Evolutionary conservation across 2,888 invertebrate species (phyloP), one percentile per base, ranked within the genome.

Genomic region (Parnassius smintheus): DNA sequence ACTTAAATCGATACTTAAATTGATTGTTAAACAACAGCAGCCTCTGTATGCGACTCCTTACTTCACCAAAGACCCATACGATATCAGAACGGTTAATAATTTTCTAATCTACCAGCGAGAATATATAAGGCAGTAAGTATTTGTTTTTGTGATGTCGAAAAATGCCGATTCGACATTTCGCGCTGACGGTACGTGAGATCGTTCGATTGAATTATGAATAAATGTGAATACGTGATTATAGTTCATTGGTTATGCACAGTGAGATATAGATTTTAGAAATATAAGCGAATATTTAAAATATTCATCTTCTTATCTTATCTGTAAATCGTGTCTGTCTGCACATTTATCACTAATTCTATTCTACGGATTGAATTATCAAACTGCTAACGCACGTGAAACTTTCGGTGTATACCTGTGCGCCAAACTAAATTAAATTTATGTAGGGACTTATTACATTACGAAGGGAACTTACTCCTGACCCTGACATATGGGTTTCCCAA

Each of bases 231-330:
- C 63, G 63, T 63, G 63, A 63, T 56, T 35, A 41, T 52, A 18
- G n/a, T 49, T 49, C 13, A 49, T 13, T n/a, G 53, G 46, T 44
- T 49, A 59, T 42, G 13, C 13, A n/a, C 7, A 22, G 9, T 8
- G 45, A 46, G 41, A 46, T 46, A 63, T 25, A 48, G 45, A 12
- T 25, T 46, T 59, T 48, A 56, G 9, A 18, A 56, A 13, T 48
- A 56, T 50, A 59, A 56, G 48, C 46, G 52, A 59, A 63, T 63
- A 41, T 55, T 52, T 51, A 42, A 51, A 55, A 56, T 56, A 42
- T 56, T 56, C 10, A n/a, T 56, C 44, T 56, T 18, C 41, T 57
- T 62, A 59, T 59, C 59, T 63, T 59, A 59, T 59, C 59, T 56
- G 0, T 56, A 42, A 52, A 59, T 56, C 63, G 63, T 59, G 63